Evolutionary conservation across 2,888 invertebrate species (phyloP).

Genomic region (Synanthedon tipuliformis): DNA sequence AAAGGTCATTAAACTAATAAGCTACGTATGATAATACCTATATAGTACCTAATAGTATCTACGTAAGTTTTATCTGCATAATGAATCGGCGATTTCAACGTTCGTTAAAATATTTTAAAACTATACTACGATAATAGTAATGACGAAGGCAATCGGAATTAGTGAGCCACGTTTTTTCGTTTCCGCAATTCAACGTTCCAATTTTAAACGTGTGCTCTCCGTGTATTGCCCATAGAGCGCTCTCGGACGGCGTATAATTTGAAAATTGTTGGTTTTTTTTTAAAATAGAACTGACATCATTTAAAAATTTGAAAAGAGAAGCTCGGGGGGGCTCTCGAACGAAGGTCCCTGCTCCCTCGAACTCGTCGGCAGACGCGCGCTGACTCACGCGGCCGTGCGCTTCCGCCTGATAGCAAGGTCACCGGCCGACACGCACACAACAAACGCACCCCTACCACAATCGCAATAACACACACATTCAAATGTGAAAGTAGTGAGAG

Average conservation of each 20-base stretch:
- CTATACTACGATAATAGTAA: neutral
- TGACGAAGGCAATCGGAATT: neutral
- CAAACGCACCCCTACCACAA: constrained; percentile 5
- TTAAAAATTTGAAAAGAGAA: constrained; percentile 4
- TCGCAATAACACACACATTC: constrained; percentile 18
- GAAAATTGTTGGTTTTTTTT: neutral
- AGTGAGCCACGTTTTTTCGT: neutral
- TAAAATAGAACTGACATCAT: constrained; percentile 1
- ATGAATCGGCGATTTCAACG: no score
- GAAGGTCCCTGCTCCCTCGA: constrained; percentile 56
- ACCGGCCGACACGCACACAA: constrained; percentile 56
- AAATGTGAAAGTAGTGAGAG: constrained; percentile 63
- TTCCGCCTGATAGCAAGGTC: constrained; percentile 71
- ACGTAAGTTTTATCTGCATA: no score
- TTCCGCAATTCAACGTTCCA: no score
- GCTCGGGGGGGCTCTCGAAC: constrained; percentile 16
- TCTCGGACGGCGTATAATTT: neutral
- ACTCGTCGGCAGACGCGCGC: constrained; percentile 47
- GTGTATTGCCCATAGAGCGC: neutral
- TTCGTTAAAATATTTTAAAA: neutral
- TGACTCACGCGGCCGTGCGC: constrained; percentile 61
- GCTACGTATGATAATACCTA: no score
- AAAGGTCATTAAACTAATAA: no score
- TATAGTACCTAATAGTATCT: no score
- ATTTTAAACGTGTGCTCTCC: neutral